Evolutionary conservation across 2,888 invertebrate species (phyloP), one percentile per base, ranked within the genome.

Genomic region (Boloria euphrosyne): DNA sequence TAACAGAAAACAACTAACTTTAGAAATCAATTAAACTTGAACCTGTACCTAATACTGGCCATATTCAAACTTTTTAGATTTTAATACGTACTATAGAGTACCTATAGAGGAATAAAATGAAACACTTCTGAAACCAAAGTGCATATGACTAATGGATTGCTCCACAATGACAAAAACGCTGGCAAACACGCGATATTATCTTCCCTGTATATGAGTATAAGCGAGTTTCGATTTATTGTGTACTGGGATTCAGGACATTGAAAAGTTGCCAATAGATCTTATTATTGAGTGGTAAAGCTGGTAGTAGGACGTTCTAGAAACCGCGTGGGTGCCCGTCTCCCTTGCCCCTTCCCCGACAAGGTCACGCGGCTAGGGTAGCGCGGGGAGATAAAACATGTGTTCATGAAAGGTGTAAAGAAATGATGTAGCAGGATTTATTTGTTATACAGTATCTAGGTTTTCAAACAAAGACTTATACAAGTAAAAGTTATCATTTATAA

Each of bases 301-400:
- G 71, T 54, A 70, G 68, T 73, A 49, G 59, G 50, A 27, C 64
- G 62, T 61, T 61, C 49, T 54, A 31, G 47, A 16, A 50, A 66
- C 66, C 61, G 71, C 74, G 77, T 76, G 68, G 76, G 74, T 69
- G 73, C 67, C 51, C 55, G 53, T 51, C 74, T 68, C 71, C 70
- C 72, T 72, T 47, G 65, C 62, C 50, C 73, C 58, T 46, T 18
- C 31, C 72, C 74, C 71, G 62, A 60, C 77, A 76, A 76, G 77
- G 76, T 76, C 77, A 74, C 73, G 68, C 73, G 72, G 61, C 69
- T 67, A 59, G 69, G 64, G 71, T 49, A 63, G 61, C 62, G 66
- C 62, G 71, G 74, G 76, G 67, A 62, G 69, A 74, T 70, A 66
- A 72, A 74, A 76, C 77, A 78, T 75, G 74, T 77, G 76, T 75